Conservation (phyloP, 2,888 invertebrate species). For the Ptycholaimellus sp. region DNA sequence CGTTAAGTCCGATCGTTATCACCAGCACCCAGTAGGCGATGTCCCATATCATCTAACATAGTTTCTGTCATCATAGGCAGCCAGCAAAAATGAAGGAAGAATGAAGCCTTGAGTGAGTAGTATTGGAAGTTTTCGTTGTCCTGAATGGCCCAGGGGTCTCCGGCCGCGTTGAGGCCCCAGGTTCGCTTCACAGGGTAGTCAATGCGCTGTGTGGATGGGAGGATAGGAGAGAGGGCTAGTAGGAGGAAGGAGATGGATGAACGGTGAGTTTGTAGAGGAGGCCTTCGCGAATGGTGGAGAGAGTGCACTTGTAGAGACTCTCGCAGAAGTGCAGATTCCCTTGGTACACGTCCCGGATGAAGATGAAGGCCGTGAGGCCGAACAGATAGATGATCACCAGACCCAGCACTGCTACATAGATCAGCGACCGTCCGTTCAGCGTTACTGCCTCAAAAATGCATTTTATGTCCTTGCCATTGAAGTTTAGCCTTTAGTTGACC, state of each 20-base stretch:
- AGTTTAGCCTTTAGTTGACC: no score
- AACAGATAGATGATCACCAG: conserved; percentile 23
- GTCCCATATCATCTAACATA: conserved; percentile 25
- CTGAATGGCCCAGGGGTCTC: neutral
- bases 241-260: no score
- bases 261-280: conserved; percentile 15
- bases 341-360: conserved; percentile 16
- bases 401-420: conserved; percentile 23
- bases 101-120: neutral
- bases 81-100: no score
- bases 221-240: no score
- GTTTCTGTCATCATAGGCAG: no score
- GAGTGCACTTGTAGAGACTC: conserved; percentile 22
- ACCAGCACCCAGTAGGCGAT: conserved; percentile 29
- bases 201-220: no score
- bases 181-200: conserved; percentile 3
- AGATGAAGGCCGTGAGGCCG: conserved; percentile 22
- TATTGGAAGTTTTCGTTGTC: neutral
- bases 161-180: neutral
- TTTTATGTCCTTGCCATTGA: no score
- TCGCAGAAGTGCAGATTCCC: conserved; percentile 17
- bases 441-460: no score
- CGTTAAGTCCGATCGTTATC: conserved; percentile 29
- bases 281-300: conserved; percentile 24
- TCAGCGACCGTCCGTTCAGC: no score